Evolutionary conservation across 2,113 vertebrate genomes (phyloP).

Genomic region (Engraulis encrasicolus): DNA sequence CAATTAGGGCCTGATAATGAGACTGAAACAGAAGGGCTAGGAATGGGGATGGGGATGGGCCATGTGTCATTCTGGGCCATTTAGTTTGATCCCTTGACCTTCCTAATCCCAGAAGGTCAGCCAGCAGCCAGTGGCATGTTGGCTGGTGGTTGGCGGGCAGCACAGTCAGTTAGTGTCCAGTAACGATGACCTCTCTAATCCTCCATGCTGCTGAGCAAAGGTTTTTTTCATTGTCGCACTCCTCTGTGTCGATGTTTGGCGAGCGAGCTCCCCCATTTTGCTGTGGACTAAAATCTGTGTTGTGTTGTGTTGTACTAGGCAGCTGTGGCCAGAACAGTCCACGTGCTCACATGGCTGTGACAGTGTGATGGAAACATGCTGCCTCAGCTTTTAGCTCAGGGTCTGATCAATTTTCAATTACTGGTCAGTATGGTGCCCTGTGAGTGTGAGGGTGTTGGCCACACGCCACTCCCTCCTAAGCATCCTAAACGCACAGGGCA

Average conservation of each 20-base stretch:
- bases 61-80: conserved; percentile 2
- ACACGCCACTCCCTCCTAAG: no score
- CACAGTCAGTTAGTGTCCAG: conserved; percentile 31
- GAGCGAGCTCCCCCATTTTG: conserved; percentile 11
- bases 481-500: background rate
- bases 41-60: no score
- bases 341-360: background rate
- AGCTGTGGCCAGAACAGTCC: background rate
- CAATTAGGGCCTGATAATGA: conserved; percentile 20
- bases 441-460: background rate
- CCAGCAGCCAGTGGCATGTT: conserved; percentile 25
- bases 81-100: conserved; percentile 32
- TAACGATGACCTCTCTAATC: conserved; percentile 35
- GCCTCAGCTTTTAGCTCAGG: background rate
- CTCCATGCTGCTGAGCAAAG: conserved; percentile 45
- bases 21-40: conserved; percentile 8
- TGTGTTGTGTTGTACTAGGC: no score
- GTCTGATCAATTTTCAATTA: background rate
- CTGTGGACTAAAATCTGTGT: background rate
- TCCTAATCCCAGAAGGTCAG: conserved; percentile 31
- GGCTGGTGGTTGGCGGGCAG: no score
- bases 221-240: conserved; percentile 28
- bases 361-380: background rate
- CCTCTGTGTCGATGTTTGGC: conserved; percentile 15
- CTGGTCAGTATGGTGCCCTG: background rate